Conservation (phyloP, 2,113 vertebrate species). For the Strix aluco region DNA sequence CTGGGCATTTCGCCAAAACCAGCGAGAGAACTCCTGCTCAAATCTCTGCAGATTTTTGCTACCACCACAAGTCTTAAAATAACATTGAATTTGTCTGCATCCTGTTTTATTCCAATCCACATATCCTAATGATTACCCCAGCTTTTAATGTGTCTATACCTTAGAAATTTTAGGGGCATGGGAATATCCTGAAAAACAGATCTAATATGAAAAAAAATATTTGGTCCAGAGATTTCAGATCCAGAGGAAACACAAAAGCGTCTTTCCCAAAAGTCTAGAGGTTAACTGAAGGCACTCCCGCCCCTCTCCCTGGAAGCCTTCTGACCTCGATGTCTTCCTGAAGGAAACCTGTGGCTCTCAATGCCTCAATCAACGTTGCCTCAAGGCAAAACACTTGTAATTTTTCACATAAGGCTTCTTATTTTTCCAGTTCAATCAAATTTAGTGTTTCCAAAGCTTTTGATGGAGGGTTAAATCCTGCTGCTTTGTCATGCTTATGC, state of each 20-base stretch:
- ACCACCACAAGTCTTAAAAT: slow-evolving; percentile 10
- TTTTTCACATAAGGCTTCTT: background rate
- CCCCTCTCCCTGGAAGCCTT: background rate
- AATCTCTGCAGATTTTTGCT: slow-evolving; percentile 10
- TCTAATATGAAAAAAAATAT: background rate
- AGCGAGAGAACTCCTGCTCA: background rate
- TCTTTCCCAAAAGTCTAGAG: background rate
- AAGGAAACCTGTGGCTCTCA: background rate
- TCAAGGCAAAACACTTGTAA: background rate
- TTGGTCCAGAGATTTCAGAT: background rate
- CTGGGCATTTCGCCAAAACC: slow-evolving; percentile 15
- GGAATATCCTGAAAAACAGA: background rate
- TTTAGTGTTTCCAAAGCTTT: background rate
- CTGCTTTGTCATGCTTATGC: background rate
- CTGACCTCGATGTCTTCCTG: background rate
- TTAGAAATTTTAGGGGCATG: background rate
- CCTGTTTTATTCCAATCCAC: background rate
- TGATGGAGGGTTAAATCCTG: background rate
- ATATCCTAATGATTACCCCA: background rate
- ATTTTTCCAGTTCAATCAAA: background rate
- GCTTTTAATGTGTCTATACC: background rate
- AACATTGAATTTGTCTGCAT: background rate
- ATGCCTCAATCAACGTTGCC: rapidly evolving
- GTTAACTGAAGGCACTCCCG: background rate
- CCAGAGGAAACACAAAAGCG: background rate